Evolutionary conservation across 1,140 invertebrate genomes (phyloP), one percentile per base, ranked within the genome.

Genomic region (Philopotamus ludificatus): DNA sequence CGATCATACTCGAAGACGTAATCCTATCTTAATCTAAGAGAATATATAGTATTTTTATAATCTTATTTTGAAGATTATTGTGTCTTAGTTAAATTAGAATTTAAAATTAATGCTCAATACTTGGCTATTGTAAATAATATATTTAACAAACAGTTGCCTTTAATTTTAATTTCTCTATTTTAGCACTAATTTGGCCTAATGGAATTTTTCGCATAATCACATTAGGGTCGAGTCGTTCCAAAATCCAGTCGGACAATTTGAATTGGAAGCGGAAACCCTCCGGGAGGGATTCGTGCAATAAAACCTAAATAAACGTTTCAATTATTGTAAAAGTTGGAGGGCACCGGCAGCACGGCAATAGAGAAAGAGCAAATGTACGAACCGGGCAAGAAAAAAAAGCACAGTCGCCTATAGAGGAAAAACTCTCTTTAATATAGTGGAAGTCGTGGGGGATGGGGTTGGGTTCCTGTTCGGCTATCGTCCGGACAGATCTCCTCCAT

Each of bases 281-380:
- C 23, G 42, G 47, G 67, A 50, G 42, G n/a, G 9, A 25, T 39
- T 25, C 44, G 64, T 45, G 67, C 64, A 66, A 70, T 70, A 70
- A 70, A 70, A 70, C 51, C 64, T 60, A 64, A 70, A 70, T 70
- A 70, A 70, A 70, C 68, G 63, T 59, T 70, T 70, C 68, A 70
- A 70, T 70, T 70, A 70, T 70, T 70, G 68, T 70, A 66, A 70
- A 70, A 70, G 63, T 65, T 65, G 4, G 10, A 22, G 25, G 39
- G 8, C 16, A 26, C 15, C 25, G 47, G 66, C 59, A 57, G 53
- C 59, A 44, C 45, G 64, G 42, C 21, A 44, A 25, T n/a, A 54
- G 55, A 26, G 57, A 66, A 61, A 63, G 55, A 60, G 65, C 47
- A 62, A 58, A 54, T 53, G 34, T n/a, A n/a, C n/a, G n/a, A 50